Evolutionary conservation across 2,113 vertebrate species (phyloP).

Genomic region (Callipepla squamata): DNA sequence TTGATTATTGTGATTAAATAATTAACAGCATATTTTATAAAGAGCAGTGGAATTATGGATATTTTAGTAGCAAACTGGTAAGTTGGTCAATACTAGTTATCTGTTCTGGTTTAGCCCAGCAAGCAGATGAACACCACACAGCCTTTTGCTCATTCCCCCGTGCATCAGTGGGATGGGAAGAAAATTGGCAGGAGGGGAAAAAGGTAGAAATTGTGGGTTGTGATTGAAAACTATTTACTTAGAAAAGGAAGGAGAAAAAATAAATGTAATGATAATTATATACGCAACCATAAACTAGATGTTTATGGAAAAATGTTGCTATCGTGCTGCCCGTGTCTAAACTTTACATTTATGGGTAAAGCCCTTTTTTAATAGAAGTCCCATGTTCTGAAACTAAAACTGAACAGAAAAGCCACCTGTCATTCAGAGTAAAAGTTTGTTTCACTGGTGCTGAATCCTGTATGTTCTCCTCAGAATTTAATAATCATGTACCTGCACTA

Average conservation of each 20-base stretch:
- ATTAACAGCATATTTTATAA: rapidly evolving
- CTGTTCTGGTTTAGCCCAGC: not conserved
- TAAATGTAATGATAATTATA: not conserved
- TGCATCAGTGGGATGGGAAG: not conserved
- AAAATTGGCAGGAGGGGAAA: not conserved
- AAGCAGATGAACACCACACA: not conserved
- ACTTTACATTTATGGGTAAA: not conserved
- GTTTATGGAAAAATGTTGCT: not conserved
- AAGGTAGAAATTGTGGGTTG: not conserved
- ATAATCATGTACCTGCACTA: not conserved
- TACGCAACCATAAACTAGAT: not conserved
- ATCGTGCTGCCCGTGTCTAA: not conserved
- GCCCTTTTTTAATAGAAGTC: not conserved
- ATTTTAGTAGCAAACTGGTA: not conserved
- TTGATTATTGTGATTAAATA: not conserved
- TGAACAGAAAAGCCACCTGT: not conserved
- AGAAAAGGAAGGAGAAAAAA: not conserved
- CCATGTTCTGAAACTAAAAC: not conserved
- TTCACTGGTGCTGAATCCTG: not conserved
- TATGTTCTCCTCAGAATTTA: not conserved
- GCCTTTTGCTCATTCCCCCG: not conserved
- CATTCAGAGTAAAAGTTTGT: not conserved
- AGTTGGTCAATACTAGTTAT: not conserved
- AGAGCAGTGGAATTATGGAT: not conserved
- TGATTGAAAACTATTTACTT: not conserved